These are phyloP conservation scores for Epinephelus awoara DNA, from an alignment of 2,797 vertebrate species.

Conservation along the genomic window DNA sequence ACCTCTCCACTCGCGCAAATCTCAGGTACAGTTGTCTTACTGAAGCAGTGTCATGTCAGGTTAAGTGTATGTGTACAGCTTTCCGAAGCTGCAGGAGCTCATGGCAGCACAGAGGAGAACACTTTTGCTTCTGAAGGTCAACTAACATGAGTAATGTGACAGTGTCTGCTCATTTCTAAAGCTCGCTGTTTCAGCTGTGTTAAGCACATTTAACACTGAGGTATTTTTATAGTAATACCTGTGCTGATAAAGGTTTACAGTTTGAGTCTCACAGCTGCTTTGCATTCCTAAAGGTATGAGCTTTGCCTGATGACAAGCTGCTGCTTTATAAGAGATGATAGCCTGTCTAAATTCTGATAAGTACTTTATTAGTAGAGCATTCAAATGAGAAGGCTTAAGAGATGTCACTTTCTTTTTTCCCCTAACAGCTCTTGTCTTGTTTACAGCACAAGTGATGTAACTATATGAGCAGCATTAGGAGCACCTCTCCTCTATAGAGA, in stretches of 20 bases:
- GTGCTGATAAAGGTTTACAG: conserved; percentile 24
- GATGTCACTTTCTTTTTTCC: not conserved
- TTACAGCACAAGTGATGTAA: not conserved
- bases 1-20: conserved; percentile 93
- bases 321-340: conserved; percentile 28
- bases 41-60: not conserved
- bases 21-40: conserved; percentile 89
- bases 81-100: not conserved
- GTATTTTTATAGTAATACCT: not conserved
- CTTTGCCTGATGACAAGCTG: conserved; percentile 37
- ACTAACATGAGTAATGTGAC: not conserved
- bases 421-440: conserved; percentile 15
- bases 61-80: not conserved
- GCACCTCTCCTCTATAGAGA: not conserved
- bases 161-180: not conserved
- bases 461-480: not conserved
- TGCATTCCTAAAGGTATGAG: conserved; percentile 59
- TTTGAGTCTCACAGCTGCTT: conserved; percentile 50
- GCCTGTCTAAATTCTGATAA: conserved; percentile 48
- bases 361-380: conserved; percentile 41
- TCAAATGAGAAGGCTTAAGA: conserved; percentile 62
- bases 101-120: not conserved
- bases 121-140: not conserved
- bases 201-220: conserved; percentile 3
- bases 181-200: not conserved